Evolutionary conservation across 2,113 vertebrate species (phyloP), one percentile per base, ranked within the genome.

Genomic region (Phylloscopus whistleri): DNA sequence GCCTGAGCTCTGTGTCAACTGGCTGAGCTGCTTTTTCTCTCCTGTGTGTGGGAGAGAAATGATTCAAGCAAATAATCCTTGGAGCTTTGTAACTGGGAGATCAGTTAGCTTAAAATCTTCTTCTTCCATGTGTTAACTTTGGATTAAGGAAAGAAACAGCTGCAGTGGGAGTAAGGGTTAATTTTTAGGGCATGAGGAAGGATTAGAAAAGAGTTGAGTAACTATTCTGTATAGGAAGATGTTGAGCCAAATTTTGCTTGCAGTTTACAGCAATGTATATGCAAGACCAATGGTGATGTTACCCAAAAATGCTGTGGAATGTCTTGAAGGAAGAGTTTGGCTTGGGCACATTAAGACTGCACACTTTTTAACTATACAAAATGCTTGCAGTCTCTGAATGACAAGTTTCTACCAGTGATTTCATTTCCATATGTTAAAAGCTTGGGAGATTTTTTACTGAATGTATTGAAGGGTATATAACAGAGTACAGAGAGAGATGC

Each of bases 61-160:
- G 62, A 93, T 93, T 95, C 63, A 69, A 89, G 53, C 69, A 93
- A 90, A 51, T 95, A 92, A 94, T 92, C 93, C 93, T 92, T 76
- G 59, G 77, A 92, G 89, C 73, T 30, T 30, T 92, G 84, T 56
- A 92, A 49, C 86, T 69, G 68, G 60, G 86, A 90, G 73, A 91
- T 89, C 28, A 67, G 60, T 59, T 90, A 84, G 96, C 75, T 78
- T 92, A 83, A 89, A 87, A 85, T 92, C 46, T 73, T 91, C 60
- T 64, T 72, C 84, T 95, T 95, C 91, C 46, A 18, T 60, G 70
- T 55, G 63, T 93, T 92, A 92, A 95, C 81, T 96, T 91, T 74
- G 94, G 85, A 74, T 93, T 94, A 16, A 69, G 56, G 89, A 90
- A 95, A 82, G 62, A 53, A 96, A 70, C 86, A 96, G 86, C 89